Conservation (phyloP, 2,797 vertebrate genomes). For the Notamacropus eugenii region DNA sequence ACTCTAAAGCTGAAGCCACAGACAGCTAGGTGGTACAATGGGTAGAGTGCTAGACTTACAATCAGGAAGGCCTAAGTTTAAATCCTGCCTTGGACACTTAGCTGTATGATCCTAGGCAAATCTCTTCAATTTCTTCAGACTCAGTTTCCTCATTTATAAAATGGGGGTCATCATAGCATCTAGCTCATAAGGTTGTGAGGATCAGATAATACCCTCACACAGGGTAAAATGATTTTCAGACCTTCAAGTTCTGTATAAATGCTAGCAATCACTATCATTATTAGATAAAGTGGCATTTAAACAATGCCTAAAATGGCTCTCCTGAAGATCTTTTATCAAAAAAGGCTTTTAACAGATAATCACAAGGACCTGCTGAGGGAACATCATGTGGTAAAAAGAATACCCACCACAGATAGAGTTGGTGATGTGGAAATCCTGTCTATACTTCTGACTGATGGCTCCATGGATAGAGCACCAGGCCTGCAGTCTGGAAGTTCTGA, state of each 20-base stretch:
- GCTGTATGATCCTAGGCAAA: neutral
- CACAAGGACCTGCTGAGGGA: neutral
- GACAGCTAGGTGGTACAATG: neutral
- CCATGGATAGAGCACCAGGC: neutral
- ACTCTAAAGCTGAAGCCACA: neutral
- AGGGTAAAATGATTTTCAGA: neutral
- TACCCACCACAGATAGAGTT: neutral
- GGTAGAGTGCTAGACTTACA: neutral
- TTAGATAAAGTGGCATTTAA: neutral
- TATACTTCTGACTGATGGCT: neutral
- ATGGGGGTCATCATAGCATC: neutral
- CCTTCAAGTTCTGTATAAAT: neutral
- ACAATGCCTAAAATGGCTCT: neutral
- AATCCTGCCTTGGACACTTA: neutral
- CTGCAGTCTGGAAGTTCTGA: neutral
- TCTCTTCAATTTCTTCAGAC: neutral
- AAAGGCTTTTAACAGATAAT: neutral
- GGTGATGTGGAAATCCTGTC: neutral
- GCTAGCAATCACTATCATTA: neutral
- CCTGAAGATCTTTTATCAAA: neutral
- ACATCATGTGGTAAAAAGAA: neutral
- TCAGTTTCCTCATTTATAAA: neutral
- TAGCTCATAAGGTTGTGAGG: neutral
- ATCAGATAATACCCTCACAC: neutral
- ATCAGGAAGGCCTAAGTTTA: neutral